Evolutionary conservation across 2,888 invertebrate genomes (phyloP).

Genomic region (Dryadula phaetusa): DNA sequence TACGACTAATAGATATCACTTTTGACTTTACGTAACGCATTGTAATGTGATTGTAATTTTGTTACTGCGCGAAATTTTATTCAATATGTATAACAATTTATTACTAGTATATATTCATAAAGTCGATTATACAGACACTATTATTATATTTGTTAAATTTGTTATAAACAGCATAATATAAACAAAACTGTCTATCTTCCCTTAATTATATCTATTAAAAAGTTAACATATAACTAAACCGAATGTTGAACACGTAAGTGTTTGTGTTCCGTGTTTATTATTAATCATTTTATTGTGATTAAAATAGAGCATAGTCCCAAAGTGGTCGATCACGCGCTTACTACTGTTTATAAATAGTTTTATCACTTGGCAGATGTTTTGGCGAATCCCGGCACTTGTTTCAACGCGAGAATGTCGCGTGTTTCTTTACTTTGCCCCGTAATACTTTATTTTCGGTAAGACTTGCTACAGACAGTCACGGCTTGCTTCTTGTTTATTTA

Average conservation of each 20-base stretch:
- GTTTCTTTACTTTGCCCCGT: constrained; percentile 51
- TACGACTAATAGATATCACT: background rate
- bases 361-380: constrained; percentile 79
- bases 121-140: too few species aligned
- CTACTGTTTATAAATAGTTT: constrained; percentile 72
- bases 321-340: constrained; percentile 78
- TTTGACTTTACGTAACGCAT: background rate
- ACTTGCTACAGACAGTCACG: constrained; percentile 54
- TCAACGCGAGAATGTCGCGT: constrained; percentile 65
- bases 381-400: constrained; percentile 55
- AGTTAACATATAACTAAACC: background rate
- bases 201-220: background rate
- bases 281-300: constrained; percentile 62
- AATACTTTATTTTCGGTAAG: constrained; percentile 56
- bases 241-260: background rate
- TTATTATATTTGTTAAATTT: too few species aligned
- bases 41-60: constrained; percentile 8
- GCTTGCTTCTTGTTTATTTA: constrained; percentile 49
- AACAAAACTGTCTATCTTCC: too few species aligned
- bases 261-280: constrained; percentile 49
- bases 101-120: too few species aligned
- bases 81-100: background rate
- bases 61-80: background rate
- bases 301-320: constrained; percentile 68
- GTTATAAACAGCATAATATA: too few species aligned